Percentiles rank a stretch among this genome's conserved stretches.
phyloP scores from a whole-genome alignment of 92 coral and sea anemone genomes.

The Blastomussa wellsi region DNA sequence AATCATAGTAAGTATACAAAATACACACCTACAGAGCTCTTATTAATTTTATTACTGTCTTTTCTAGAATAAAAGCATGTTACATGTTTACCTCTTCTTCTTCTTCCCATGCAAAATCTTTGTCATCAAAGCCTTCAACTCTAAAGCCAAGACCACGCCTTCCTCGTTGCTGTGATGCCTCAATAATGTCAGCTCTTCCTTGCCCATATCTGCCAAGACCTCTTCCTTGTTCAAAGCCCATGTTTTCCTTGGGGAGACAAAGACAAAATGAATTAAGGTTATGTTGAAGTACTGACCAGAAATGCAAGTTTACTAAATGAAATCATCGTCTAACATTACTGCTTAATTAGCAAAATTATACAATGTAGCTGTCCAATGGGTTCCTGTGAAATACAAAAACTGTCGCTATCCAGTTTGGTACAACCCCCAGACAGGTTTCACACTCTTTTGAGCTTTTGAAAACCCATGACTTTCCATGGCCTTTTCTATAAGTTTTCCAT shows the following conservation, averaged over 20 bases:
- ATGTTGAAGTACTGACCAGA: too few relatives aligned
- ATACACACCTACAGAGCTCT: background rate
- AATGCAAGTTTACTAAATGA: background rate
- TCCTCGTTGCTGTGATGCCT: conserved; percentile 85
- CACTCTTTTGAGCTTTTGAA: too few relatives aligned
- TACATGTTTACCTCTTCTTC: conserved; percentile 72
- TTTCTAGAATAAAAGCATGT: background rate
- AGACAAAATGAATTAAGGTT: background rate
- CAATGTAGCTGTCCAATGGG: too few relatives aligned
- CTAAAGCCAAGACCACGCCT: conserved; percentile 94
- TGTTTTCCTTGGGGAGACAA: conserved; percentile 65
- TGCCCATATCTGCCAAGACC: conserved; percentile 93
- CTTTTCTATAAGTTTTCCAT: too few relatives aligned
- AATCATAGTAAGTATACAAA: background rate
- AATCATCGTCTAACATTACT: too few relatives aligned
- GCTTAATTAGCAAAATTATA: too few relatives aligned
- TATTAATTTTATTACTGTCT: background rate
- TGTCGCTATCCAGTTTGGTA: too few relatives aligned
- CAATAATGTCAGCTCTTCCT: conserved; percentile 88
- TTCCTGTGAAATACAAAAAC: too few relatives aligned
- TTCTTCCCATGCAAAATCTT: conserved; percentile 70
- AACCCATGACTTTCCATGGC: too few relatives aligned
- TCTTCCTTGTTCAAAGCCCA: conserved; percentile 88
- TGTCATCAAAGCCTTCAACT: conserved; percentile 91
- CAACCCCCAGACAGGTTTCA: too few relatives aligned